Conservation (phyloP, 2,113 vertebrate species). For the Brevimyrus niger region DNA sequence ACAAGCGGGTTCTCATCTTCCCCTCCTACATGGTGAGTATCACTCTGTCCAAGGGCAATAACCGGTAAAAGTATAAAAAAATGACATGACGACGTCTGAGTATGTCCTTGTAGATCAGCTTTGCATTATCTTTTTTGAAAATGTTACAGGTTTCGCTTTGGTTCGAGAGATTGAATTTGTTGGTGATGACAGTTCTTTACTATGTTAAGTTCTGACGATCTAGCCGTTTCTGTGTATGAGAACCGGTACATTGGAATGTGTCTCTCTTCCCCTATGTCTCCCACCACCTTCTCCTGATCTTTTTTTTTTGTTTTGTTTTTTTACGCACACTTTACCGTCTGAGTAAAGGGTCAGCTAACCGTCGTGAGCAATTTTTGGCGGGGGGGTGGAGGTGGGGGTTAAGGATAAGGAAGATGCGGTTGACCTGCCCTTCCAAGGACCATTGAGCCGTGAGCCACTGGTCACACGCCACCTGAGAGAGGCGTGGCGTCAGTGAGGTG, state of each 20-base stretch:
- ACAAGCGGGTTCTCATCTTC: slow-evolving; percentile 75
- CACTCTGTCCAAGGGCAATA: neutral
- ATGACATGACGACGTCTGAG: neutral
- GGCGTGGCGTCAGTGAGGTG: neutral
- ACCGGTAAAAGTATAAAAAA: neutral
- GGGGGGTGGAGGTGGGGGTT: neutral
- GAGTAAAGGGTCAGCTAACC: neutral
- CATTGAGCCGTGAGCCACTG: neutral
- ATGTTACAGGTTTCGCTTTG: neutral
- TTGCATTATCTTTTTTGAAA: neutral
- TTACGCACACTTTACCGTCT: neutral
- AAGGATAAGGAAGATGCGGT: neutral
- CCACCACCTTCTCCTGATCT: neutral
- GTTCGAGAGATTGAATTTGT: neutral
- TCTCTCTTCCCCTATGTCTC: neutral
- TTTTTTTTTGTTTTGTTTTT: neutral
- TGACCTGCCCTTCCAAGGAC: neutral
- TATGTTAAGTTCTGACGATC: neutral
- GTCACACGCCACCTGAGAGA: neutral
- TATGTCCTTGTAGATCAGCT: neutral
- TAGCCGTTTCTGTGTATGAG: neutral
- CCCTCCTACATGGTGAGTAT: slow-evolving; percentile 76
- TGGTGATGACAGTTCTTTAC: neutral
- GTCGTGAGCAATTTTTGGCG: neutral
- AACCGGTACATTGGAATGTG: neutral